Conservation (phyloP, 2,113 vertebrate species). For the Etia nguti region DNA sequence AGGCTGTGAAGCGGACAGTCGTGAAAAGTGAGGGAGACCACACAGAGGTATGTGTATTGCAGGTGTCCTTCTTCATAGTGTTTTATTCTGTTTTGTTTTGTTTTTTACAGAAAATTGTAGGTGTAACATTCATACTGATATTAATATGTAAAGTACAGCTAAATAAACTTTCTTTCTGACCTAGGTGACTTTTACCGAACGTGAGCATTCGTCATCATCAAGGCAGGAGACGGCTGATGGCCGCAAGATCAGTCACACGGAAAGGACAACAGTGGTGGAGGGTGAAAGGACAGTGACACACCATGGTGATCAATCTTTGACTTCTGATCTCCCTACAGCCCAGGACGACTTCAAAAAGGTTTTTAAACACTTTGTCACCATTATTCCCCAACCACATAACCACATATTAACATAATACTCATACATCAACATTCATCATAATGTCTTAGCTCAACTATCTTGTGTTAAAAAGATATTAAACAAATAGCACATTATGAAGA, state of each 20-base stretch:
- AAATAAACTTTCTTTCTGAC: background rate
- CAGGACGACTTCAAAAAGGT: constrained; percentile 91
- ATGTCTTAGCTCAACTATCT: background rate
- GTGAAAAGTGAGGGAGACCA: constrained; percentile 83
- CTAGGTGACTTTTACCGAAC: constrained; percentile 83
- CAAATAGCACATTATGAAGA: background rate
- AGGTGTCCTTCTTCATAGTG: background rate
- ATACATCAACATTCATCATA: background rate
- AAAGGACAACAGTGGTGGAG: constrained; percentile 77
- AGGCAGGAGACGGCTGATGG: constrained; percentile 73
- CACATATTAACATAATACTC: background rate
- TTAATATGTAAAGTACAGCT: background rate
- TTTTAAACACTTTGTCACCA: background rate
- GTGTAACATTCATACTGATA: background rate
- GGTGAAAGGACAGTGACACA: constrained; percentile 80
- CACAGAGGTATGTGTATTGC: constrained; percentile 76
- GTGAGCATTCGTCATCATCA: constrained; percentile 70
- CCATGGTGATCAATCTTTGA: constrained; percentile 78
- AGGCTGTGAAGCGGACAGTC: constrained; percentile 83
- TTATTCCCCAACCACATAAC: background rate
- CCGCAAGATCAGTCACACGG: constrained; percentile 77
- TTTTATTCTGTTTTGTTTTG: background rate
- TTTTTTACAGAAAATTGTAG: background rate
- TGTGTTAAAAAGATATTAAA: background rate
- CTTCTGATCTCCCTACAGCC: constrained; percentile 83